A percentile compares a stretch with the other conserved stretches of the same genome.
These are phyloP conservation scores for Hormiphora californensis DNA, from an alignment of 37 sponge, comb jelly and placozoan species.

Conservation along the genomic window DNA sequence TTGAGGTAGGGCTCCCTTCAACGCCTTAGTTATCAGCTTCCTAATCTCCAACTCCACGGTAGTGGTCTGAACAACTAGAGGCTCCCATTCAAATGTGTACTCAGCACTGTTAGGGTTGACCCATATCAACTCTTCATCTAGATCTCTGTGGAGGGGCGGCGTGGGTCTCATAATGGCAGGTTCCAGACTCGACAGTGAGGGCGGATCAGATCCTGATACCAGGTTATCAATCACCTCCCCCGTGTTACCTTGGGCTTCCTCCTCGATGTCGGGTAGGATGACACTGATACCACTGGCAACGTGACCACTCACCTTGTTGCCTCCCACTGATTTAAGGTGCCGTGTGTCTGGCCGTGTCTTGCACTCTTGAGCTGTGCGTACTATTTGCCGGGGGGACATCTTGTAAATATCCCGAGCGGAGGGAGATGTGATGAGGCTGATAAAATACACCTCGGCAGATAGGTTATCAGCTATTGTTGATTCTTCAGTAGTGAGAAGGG, in stretches of 20 bases:
- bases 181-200: slow-evolving; percentile 65
- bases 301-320: background rate
- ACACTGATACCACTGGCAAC: slow-evolving; percentile 7
- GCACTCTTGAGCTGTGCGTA: slow-evolving; percentile 43
- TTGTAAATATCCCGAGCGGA: slow-evolving; percentile 52
- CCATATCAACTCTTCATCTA: slow-evolving; percentile 80
- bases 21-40: slow-evolving; percentile 73
- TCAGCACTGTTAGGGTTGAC: slow-evolving; percentile 78
- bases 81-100: slow-evolving; percentile 84
- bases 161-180: slow-evolving; percentile 73
- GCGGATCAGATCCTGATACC: slow-evolving; percentile 9
- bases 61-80: slow-evolving; percentile 63
- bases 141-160: slow-evolving; percentile 75
- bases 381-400: slow-evolving; percentile 21
- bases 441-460: slow-evolving; percentile 35
- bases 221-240: background rate
- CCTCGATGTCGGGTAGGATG: slow-evolving; percentile 14
- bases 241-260: background rate
- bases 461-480: background rate
- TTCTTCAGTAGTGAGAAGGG: background rate
- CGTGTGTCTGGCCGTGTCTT: slow-evolving; percentile 20
- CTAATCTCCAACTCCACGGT: slow-evolving; percentile 55
- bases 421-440: slow-evolving; percentile 39
- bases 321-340: background rate
- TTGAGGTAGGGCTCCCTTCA: slow-evolving; percentile 61